Evolutionary conservation across 1,140 invertebrate genomes (phyloP).

Genomic region (Sweltsa coloradensis): DNA sequence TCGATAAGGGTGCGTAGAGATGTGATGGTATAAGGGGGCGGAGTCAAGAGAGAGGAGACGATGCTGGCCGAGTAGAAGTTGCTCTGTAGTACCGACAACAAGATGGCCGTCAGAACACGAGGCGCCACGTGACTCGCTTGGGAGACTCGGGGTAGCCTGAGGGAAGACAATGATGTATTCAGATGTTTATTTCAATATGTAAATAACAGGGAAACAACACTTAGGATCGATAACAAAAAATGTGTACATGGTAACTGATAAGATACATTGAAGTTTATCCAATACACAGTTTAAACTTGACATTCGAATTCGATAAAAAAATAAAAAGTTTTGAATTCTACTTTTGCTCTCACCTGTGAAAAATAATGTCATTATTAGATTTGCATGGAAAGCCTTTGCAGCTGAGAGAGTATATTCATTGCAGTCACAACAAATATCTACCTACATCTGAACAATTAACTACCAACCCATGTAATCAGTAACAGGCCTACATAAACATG

Average conservation of each 20-base stretch:
- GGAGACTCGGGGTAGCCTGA: neutral
- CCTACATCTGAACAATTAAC: too few relatives aligned
- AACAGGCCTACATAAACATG: neutral
- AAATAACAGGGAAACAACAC: neutral
- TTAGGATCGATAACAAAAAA: neutral
- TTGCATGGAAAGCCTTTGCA: too few relatives aligned
- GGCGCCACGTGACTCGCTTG: neutral
- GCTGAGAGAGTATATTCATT: too few relatives aligned
- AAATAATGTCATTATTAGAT: too few relatives aligned
- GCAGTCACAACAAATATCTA: too few relatives aligned
- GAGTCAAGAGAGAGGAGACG: constrained; percentile 1
- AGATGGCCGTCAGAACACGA: neutral
- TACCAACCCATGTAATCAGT: too few relatives aligned
- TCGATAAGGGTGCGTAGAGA: neutral
- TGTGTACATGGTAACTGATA: neutral
- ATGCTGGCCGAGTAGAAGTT: neutral
- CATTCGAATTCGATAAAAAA: constrained; percentile 1
- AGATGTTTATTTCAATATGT: too few relatives aligned
- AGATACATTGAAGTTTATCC: neutral
- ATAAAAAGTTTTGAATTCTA: neutral
- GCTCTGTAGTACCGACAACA: neutral
- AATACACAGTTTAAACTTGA: neutral
- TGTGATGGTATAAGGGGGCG: neutral
- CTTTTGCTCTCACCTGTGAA: too few relatives aligned
- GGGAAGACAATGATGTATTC: too few relatives aligned